A percentile compares a stretch with the other conserved stretches of the same genome.
phyloP scores from a whole-genome alignment of 2,113 vertebrate species.

The Megaceryle torquata region DNA sequence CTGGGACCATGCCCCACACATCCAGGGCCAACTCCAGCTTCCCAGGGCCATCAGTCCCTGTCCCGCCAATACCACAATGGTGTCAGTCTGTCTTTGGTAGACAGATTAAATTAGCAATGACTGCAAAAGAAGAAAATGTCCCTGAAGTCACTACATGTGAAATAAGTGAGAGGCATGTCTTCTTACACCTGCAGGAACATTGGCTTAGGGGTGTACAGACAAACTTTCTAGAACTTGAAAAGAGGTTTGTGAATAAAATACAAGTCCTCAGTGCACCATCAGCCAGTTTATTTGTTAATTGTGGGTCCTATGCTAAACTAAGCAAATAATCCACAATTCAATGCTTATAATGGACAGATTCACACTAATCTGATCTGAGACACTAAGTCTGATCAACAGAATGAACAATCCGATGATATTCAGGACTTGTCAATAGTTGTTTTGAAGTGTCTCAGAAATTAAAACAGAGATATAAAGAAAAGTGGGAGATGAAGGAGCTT shows the following conservation, averaged over 20 bases:
- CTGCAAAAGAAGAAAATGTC: neutral
- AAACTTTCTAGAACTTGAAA: neutral
- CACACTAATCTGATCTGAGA: neutral
- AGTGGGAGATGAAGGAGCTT: neutral
- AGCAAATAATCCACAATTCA: neutral
- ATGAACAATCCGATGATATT: conserved; percentile 33
- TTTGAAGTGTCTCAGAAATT: conserved; percentile 29
- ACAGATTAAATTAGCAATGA: neutral
- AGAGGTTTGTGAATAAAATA: neutral
- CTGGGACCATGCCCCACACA: accelerated
- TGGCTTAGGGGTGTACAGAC: accelerated
- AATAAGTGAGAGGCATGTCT: neutral
- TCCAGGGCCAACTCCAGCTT: accelerated
- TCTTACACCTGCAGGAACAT: neutral
- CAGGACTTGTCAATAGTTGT: conserved; percentile 26
- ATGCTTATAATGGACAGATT: neutral
- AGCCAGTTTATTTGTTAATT: neutral
- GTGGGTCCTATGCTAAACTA: neutral
- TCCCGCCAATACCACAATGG: accelerated
- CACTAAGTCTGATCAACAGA: neutral
- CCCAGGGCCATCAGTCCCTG: accelerated
- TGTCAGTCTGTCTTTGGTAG: neutral
- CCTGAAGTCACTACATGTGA: neutral
- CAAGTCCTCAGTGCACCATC: neutral
- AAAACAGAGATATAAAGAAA: neutral